Conservation (phyloP, 2,888 invertebrate species). For the Spisula subtruncata region DNA sequence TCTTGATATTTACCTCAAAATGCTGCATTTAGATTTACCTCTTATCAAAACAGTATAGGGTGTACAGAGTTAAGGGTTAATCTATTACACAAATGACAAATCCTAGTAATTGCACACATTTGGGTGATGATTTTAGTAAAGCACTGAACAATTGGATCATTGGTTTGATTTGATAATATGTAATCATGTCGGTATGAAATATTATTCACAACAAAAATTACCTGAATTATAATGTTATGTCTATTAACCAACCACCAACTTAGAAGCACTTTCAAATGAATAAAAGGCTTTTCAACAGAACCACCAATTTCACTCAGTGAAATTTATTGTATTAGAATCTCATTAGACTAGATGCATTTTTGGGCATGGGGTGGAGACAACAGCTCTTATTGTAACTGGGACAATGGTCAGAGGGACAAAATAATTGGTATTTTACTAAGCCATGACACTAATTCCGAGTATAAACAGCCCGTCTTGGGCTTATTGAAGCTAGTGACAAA, state of each 20-base stretch:
- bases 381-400: not conserved
- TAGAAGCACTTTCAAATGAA: not conserved
- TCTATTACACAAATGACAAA: not conserved
- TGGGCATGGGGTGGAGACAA: not conserved
- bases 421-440: not conserved
- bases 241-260: not conserved
- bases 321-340: not conserved
- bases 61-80: not conserved
- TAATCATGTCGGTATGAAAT: not conserved
- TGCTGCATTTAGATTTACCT: no score
- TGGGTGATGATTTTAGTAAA: not conserved
- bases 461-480: not conserved
- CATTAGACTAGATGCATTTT: not conserved
- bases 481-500: not conserved
- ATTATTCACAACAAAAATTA: not conserved
- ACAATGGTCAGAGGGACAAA: no score
- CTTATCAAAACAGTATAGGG: no score
- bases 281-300: not conserved
- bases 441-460: not conserved
- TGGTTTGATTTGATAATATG: not conserved
- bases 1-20: no score
- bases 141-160: not conserved
- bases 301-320: not conserved
- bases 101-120: not conserved
- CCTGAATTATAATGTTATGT: not conserved